Conservation (phyloP, 2,888 invertebrate species). For the Leptopilina drosophilae region DNA sequence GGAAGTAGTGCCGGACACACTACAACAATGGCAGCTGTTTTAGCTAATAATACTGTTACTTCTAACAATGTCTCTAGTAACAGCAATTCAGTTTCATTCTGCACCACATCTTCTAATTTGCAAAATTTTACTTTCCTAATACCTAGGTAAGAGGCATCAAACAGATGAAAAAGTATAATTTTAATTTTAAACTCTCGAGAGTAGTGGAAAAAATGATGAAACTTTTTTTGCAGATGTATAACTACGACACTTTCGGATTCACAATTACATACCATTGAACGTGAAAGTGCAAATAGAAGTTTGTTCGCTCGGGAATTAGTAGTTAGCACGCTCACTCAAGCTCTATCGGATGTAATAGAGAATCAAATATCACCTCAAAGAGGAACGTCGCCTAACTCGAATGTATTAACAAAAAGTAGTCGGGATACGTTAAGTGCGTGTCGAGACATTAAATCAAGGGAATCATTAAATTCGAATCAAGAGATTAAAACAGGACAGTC, state of each 20-base stretch:
- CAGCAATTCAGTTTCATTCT: slow-evolving; percentile 66
- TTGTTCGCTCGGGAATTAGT: slow-evolving; percentile 73
- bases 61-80: slow-evolving; percentile 73
- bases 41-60: slow-evolving; percentile 71
- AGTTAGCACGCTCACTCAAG: slow-evolving; percentile 72
- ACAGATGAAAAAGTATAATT: too few species aligned
- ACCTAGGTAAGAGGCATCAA: slow-evolving; percentile 68
- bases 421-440: slow-evolving; percentile 68
- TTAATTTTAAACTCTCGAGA: too few species aligned
- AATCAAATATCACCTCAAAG: slow-evolving; percentile 66
- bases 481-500: slow-evolving; percentile 59
- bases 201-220: too few species aligned
- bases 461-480: slow-evolving; percentile 65
- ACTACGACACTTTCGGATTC: slow-evolving; percentile 72
- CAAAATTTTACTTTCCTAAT: slow-evolving; percentile 75
- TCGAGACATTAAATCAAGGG: slow-evolving; percentile 57
- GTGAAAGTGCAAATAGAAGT: slow-evolving; percentile 74
- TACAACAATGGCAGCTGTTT: slow-evolving; percentile 72
- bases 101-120: slow-evolving; percentile 69
- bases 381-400: slow-evolving; percentile 63
- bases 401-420: slow-evolving; percentile 68
- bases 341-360: slow-evolving; percentile 70
- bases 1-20: slow-evolving; percentile 71
- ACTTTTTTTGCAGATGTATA: slow-evolving; percentile 68
- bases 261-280: slow-evolving; percentile 73